Base-by-base conservation (phyloP, 2,113 vertebrate species). In the Camelus dromedarius region DNA sequence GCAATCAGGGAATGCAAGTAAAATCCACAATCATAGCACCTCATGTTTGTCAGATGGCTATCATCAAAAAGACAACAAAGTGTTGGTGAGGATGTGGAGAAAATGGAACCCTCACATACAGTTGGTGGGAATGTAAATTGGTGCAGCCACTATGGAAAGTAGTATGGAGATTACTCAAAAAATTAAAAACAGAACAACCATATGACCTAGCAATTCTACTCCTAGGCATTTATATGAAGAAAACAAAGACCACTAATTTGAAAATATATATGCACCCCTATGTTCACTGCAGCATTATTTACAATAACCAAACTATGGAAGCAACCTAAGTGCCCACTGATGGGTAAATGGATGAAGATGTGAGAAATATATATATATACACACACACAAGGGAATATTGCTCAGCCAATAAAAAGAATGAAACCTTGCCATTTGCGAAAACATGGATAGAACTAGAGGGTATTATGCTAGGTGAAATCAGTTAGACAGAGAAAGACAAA, bases 301-400 rank as follows among this genome's bases (percentile, higher is more conserved):
- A 26, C 69, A 72, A 24, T 42, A 38, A 20, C 20, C 76, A 79
- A 56, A 50, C 24, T 56, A 38, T 56, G 52, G 32, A 56, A 79
- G n/a, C 32, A 56, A 56, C 76, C 52, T 24, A 56, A 79, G 32
- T 79, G n/a, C 20, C 22, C 76, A 79, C 0, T 79, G 76, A 38
- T 79, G 76, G 76, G 35, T 38, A 56, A 79, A 56, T 15, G n/a
- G 76, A 79, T 79, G 76, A 79, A 56, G 76, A 56, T 54, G 52
- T 54, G 52, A 15, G 52, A 15, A 54, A 54, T 54, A 54, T 54
- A 54, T 54, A 54, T 54, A n/a, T n/a, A 54, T 54, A 54, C 38
- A 42, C 38, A 42, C 38, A 42, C 38, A 42, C 20, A 56, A 10
- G 0, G 2, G 76, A 79, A 79, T 79, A 79, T 26, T 56, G 15